These are phyloP conservation scores for Ganaspis sp. DNA, from an alignment of 1,140 invertebrate species.

Conservation along the genomic window DNA sequence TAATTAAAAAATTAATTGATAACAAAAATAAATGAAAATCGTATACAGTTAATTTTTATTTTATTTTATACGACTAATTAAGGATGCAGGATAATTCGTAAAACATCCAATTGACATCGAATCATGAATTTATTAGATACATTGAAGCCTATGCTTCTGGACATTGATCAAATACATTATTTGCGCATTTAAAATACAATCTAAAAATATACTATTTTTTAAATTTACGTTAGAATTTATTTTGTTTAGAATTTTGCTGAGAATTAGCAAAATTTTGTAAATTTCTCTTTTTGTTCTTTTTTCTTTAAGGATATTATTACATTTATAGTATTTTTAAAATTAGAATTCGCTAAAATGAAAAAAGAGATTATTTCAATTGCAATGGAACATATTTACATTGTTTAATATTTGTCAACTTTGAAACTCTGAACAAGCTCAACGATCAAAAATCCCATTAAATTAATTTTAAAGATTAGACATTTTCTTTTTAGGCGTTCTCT, in stretches of 20 bases:
- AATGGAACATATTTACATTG: constrained; percentile 1
- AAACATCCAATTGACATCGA: constrained; percentile 57
- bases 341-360: constrained; percentile 11
- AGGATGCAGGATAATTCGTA: constrained; percentile 30
- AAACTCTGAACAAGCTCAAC: neutral
- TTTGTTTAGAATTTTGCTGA: constrained; percentile 43
- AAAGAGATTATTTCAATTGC: neutral
- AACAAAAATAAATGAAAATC: too few relatives aligned
- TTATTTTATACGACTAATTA: constrained; percentile 27
- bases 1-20: too few relatives aligned
- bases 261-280: neutral
- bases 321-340: constrained; percentile 1
- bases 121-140: constrained; percentile 67
- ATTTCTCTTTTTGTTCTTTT: neutral
- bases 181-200: constrained; percentile 70
- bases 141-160: constrained; percentile 62
- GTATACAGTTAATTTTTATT: neutral
- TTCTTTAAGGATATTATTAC: neutral
- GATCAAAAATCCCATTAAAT: neutral
- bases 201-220: constrained; percentile 74
- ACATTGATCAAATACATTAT: constrained; percentile 61
- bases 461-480: neutral
- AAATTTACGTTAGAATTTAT: constrained; percentile 58
- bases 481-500: neutral
- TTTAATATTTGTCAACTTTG: neutral